Evolutionary conservation across 2,113 vertebrate genomes (phyloP), one percentile per base, ranked within the genome.

Genomic region (Salvelinus namaycush): DNA sequence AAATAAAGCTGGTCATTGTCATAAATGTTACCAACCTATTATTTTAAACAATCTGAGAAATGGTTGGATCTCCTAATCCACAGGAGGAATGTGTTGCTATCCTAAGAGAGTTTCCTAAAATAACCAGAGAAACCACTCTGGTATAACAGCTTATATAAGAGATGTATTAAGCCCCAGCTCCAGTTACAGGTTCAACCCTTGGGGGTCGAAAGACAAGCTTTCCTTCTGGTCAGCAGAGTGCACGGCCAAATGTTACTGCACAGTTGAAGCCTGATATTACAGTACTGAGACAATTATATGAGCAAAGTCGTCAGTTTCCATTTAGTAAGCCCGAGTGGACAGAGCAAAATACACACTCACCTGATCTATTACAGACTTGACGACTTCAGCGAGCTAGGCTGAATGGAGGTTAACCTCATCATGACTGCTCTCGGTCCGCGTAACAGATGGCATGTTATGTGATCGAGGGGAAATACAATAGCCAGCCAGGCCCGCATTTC

Each of bases 401-500:
- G 59, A 73, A 34, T 11, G 39, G 11, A 70, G 72, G 73, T 69
- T 71, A 44, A 3, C 69, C 34, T 78, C 18, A 24, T 13, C 12
- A 67, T 39, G 39, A 29, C 22, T 12, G 54, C 66, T 73, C 27
- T 74, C 3, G 0, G 51, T 11, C 73, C 76, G 48, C 75, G 7
- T 14, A 80, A 79, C 88, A 90, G 89, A 74, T 91, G 87, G 72
- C 16, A 76, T 67, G 87, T 76, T 72, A 60, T 51, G 57, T 79
- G 83, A 87, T 76, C 39, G 22, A 78, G 83, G 75, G 74, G 89
- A 83, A 89, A 90, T 80, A 73, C 49, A 59, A 89, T 80, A 83
- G 29, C 75, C n/a, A 54, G n/a, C 65, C 71, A 54, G 51, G 16
- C 66, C 20, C 4, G 24, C 44, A 57, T 51, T 49, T 13, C 18